phyloP scores from a whole-genome alignment of 1,140 invertebrate species.

The Ips nitidus region DNA sequence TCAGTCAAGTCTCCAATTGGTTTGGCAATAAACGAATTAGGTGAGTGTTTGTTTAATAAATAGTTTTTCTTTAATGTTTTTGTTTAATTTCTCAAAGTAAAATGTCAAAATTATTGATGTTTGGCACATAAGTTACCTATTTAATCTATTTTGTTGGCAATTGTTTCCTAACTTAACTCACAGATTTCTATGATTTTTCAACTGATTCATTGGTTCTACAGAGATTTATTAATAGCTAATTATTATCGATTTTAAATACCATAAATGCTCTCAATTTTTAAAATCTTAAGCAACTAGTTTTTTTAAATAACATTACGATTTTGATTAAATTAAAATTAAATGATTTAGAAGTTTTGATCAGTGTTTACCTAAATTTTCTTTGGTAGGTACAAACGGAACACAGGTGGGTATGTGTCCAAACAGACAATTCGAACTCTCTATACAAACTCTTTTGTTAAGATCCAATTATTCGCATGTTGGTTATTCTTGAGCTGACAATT shows the following conservation, averaged over 20 bases:
- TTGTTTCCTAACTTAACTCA: too few species aligned
- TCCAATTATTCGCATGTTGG: too few species aligned
- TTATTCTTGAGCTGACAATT: too few species aligned
- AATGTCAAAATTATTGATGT: too few species aligned
- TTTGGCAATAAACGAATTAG: constrained; percentile 99
- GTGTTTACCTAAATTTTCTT: constrained; percentile 15
- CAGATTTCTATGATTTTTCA: too few species aligned
- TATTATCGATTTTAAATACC: too few species aligned
- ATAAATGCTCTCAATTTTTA: neutral
- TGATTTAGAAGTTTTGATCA: too few species aligned
- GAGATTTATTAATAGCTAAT: neutral
- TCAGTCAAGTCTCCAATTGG: constrained; percentile 98
- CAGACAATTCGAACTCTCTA: constrained; percentile 36
- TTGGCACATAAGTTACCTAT: too few species aligned
- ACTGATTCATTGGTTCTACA: too few species aligned
- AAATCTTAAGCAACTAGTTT: neutral
- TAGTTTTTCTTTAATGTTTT: neutral
- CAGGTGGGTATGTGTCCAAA: constrained; percentile 29
- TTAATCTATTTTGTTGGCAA: too few species aligned
- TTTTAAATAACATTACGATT: too few species aligned
- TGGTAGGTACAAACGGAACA: constrained; percentile 34
- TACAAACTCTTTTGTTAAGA: constrained; percentile 25
- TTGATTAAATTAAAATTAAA: too few species aligned
- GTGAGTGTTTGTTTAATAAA: constrained; percentile 7
- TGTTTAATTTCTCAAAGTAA: neutral